These are phyloP conservation scores for Falco columbarius DNA, from an alignment of 2,797 vertebrate genomes.

Conservation along the genomic window DNA sequence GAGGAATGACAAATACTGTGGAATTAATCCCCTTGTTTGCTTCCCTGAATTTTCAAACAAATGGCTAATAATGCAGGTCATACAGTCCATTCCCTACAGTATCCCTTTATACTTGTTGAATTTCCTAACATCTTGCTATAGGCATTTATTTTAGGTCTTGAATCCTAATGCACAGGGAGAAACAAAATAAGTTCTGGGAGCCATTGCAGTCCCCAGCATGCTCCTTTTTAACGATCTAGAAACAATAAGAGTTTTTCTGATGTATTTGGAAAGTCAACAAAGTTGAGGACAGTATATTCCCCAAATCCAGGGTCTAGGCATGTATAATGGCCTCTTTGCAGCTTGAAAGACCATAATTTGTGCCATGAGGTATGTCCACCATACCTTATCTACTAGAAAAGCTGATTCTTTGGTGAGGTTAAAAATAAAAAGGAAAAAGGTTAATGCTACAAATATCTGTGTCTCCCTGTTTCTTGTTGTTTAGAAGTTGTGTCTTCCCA, in stretches of 20 bases:
- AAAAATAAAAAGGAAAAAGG: neutral
- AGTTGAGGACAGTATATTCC: neutral
- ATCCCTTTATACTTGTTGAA: neutral
- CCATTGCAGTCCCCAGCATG: neutral
- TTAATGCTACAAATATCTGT: neutral
- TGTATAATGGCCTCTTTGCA: neutral
- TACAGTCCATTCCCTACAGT: neutral
- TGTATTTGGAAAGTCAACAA: neutral
- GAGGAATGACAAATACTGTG: neutral
- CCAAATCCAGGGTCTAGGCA: neutral
- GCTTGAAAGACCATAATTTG: neutral
- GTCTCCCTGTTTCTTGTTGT: neutral
- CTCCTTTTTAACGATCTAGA: neutral
- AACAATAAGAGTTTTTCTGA: neutral
- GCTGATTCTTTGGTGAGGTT: neutral
- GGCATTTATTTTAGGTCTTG: neutral
- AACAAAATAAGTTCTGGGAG: neutral
- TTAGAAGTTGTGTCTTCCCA: conserved; percentile 81
- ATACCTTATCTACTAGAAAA: neutral
- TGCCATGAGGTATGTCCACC: neutral
- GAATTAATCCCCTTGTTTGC: neutral
- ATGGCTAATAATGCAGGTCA: neutral
- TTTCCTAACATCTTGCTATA: neutral
- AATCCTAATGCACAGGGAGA: neutral
- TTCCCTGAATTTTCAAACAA: neutral